Evolutionary conservation across 2,113 vertebrate genomes (phyloP).

Genomic region (Galemys pyrenaicus): DNA sequence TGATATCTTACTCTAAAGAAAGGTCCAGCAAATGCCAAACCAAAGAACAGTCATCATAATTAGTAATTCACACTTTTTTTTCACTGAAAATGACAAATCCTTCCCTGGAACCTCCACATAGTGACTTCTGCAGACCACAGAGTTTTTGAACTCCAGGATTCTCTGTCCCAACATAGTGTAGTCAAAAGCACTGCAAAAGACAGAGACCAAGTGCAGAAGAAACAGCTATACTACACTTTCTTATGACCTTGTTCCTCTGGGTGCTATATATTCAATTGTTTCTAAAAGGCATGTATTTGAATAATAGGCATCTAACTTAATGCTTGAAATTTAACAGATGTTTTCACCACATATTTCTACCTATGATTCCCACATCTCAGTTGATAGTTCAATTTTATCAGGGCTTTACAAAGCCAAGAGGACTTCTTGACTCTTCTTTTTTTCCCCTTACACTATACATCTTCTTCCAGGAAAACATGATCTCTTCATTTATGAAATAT

Average conservation of each 20-base stretch:
- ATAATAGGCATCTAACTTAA: neutral
- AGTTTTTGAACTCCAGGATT: constrained; percentile 90
- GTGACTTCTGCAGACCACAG: constrained; percentile 89
- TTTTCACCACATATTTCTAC: neutral
- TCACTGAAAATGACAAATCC: constrained; percentile 93
- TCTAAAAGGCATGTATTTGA: neutral
- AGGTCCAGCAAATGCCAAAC: constrained; percentile 89
- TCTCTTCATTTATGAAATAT: constrained; percentile 31
- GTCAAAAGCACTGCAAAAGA: rapidly evolving
- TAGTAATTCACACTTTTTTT: constrained; percentile 92
- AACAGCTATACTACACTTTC: too few relatives aligned
- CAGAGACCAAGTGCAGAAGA: neutral
- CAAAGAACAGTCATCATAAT: constrained; percentile 84
- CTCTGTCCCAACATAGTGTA: constrained; percentile 85
- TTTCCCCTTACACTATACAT: neutral
- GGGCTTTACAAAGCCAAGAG: neutral
- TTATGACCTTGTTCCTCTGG: neutral
- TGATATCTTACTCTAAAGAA: constrained; percentile 93
- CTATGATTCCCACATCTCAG: neutral
- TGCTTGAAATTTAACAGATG: neutral
- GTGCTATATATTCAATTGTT: neutral
- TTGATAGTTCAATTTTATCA: neutral
- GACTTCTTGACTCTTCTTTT: neutral
- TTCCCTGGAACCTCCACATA: constrained; percentile 92
- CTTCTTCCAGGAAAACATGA: neutral